Evolutionary conservation across 2,888 invertebrate species (phyloP), one percentile per base, ranked within the genome.

Genomic region (Caenorhabditis plicata): DNA sequence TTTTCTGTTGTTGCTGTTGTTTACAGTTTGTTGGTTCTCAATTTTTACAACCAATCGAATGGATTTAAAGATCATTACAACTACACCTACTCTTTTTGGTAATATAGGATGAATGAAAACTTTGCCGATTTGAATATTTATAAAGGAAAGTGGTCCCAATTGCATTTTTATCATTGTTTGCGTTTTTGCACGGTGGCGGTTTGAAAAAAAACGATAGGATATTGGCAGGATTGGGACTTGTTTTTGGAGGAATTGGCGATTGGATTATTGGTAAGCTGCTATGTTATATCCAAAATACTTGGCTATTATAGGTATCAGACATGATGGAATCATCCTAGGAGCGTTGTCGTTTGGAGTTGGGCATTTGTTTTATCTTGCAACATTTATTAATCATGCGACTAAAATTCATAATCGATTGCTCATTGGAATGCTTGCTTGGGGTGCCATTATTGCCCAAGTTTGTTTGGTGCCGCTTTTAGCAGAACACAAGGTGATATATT

Each of bases 41-140:
- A 73, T 47, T 77, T 77, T 56, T 76, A 74, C 58, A 52, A 65
- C 33, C 58, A 71, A 25, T 74, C 75, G n/a, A 53, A 69, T 36
- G 76, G 77, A 13, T 76, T 76, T 52, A 48, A 55, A 26, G 70
- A 73, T 58, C 64, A 62, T 46, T 53, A 68, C 53, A 63, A 63
- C 27, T 45, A 56, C 19, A 42, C 49, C 20, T 75, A 75, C 50
- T 61, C 68, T 7, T 53, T 69, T 41, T 71, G 74, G 75, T 74
- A 17, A 51, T 65, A 63, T 20, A 15, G 20, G 41, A 25, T 35
- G 20, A 35, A 39, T 9, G 31, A 15, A 29, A 17, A 36, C n/a
- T n/a, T n/a, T n/a, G n/a, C n/a, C n/a, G n/a, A n/a, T n/a, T n/a
- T n/a, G n/a, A n/a, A n/a, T n/a, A n/a, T n/a, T n/a, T n/a, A n/a